Evolutionary conservation across 2,888 invertebrate genomes (phyloP).

Genomic region (Meiosimyza decipiens): DNA sequence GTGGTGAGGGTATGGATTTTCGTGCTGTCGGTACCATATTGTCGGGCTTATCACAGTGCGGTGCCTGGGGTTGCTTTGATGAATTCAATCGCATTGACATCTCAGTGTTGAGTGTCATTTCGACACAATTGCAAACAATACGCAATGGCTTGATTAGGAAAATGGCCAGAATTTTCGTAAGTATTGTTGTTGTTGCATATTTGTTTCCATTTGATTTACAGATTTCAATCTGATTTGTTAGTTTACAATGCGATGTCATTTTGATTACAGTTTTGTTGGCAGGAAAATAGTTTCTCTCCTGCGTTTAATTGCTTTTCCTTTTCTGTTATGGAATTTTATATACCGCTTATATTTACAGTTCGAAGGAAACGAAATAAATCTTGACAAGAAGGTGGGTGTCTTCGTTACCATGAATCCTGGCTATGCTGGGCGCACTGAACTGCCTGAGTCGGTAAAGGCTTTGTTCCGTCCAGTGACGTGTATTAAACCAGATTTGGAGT

Average conservation of each 20-base stretch:
- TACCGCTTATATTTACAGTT: constrained; percentile 70
- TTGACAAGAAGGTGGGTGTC: constrained; percentile 89
- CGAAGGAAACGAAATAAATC: constrained; percentile 82
- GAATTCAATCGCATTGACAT: constrained; percentile 95
- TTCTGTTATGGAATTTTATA: constrained; percentile 27
- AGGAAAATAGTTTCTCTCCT: constrained; percentile 7
- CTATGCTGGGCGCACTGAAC: constrained; percentile 89
- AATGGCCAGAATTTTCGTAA: constrained; percentile 79
- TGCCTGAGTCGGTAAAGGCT: constrained; percentile 93
- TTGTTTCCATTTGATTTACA: no score
- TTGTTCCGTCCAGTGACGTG: constrained; percentile 92
- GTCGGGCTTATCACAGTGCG: constrained; percentile 70
- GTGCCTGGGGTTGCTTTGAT: constrained; percentile 97
- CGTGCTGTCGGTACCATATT: constrained; percentile 83
- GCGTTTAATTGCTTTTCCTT: constrained; percentile 17
- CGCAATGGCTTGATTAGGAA: constrained; percentile 83
- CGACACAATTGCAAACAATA: constrained; percentile 90
- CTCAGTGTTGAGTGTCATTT: constrained; percentile 92
- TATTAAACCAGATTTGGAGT: constrained; percentile 89
- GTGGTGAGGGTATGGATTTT: constrained; percentile 94
- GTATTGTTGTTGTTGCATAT: constrained; percentile 44
- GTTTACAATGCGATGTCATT: no score
- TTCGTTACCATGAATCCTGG: constrained; percentile 98
- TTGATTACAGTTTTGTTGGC: no score
- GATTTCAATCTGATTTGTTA: no score